Conservation (phyloP, 2,797 vertebrate genomes). For the Delichon dasypus region DNA sequence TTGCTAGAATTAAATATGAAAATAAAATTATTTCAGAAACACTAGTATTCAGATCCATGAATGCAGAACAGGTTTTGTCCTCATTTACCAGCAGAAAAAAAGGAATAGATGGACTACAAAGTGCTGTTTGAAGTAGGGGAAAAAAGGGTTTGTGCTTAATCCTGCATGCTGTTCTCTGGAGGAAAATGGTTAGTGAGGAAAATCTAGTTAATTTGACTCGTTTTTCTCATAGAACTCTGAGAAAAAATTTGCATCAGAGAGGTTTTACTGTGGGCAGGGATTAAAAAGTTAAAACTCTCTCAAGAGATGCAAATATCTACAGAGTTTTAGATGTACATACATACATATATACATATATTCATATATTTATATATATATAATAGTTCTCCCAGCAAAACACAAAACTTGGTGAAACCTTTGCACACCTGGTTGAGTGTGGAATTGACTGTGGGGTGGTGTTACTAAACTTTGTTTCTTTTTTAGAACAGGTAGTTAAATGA, state of each 20-base stretch:
- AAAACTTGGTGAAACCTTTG: background rate
- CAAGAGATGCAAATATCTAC: background rate
- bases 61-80: background rate
- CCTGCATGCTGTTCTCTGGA: background rate
- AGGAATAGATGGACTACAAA: background rate
- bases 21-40: background rate
- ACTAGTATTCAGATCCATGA: background rate
- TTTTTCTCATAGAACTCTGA: background rate
- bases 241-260: background rate
- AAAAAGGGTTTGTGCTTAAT: background rate
- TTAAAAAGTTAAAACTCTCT: background rate
- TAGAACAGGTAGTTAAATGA: background rate
- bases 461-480: background rate
- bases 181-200: background rate
- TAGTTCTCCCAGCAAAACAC: background rate
- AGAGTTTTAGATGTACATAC: background rate
- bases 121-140: background rate
- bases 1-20: background rate
- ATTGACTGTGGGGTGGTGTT: background rate
- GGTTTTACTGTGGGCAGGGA: background rate
- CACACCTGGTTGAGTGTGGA: background rate
- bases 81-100: background rate
- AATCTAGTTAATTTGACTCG: background rate
- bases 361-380: background rate
- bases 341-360: background rate